Base-by-base conservation (phyloP, 1,140 invertebrate species). In the Drosophila nasuta region DNA sequence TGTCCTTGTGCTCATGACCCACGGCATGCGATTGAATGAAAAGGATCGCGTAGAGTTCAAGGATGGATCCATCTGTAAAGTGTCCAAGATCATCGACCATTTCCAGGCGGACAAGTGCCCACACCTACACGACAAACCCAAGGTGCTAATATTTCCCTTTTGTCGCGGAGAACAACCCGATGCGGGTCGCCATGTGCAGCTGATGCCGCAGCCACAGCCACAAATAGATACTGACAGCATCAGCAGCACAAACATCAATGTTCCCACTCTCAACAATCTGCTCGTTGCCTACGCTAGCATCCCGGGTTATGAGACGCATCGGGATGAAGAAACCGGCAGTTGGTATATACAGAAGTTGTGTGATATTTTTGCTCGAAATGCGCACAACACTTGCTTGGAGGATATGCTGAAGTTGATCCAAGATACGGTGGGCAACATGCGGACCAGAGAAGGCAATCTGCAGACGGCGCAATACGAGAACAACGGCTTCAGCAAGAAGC, bases 271-370 rank as follows among this genome's bases (percentile, higher is more conserved):
- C 3, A 81, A 81, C 1, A 95, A 97, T 91, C 95, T 95, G 38
- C 87, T 96, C 8, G 93, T 96, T 35, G 95, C 94, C 38, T 94
- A 96, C 92, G 95, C 96, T 20, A 96, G 95, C 5, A 77, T 95
- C 1, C 94, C 95, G 11, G 94, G 95, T 5, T 94, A 94, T 79
- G 94, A 94, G 51, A 94, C 96, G 17, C 94, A 95, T 87, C 93
- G 96, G 48, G 95, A 97, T 91, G 82, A 67, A 0, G 67, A 85
- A 5, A 83, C 81, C 20, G 96, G 96, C 13, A 96, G 95, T 59
- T 97, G 96, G 95, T 97, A 96, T 82, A 95, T 97, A 59, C 95
- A 96, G 85, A 93, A 94, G 60, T 93, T 97, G 52, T 97, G 96
- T 92, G 93, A 96, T 82, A 94, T 95, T 68, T 96, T 97, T 86